phyloP scores from a whole-genome alignment of 2,113 vertebrate species.

The Acrocephalus arundinaceus region DNA sequence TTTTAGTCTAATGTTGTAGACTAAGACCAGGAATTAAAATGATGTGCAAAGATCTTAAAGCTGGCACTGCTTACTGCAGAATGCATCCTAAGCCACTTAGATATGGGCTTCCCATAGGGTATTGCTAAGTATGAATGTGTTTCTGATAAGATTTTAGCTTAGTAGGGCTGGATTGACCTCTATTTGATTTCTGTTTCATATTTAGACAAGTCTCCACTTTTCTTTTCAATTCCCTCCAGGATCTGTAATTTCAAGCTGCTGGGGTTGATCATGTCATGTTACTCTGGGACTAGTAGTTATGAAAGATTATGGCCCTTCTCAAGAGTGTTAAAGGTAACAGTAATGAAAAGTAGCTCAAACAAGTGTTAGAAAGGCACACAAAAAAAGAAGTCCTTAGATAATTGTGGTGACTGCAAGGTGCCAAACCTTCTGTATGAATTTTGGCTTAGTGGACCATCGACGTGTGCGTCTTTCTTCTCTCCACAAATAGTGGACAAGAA shows the following conservation, averaged over 20 bases:
- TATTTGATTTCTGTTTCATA: not conserved
- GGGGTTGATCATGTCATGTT: not conserved
- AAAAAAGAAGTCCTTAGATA: not conserved
- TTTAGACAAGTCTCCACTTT: not conserved
- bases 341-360: not conserved
- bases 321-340: not conserved
- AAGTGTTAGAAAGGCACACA: not conserved
- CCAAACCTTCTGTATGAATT: not conserved
- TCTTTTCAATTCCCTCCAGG: not conserved
- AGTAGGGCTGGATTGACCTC: not conserved
- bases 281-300: not conserved
- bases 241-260: not conserved
- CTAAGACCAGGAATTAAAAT: not conserved
- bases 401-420: not conserved
- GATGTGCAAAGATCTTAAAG: not conserved
- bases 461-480: not conserved
- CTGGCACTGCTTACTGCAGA: not conserved
- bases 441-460: accelerated
- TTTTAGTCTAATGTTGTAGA: not conserved
- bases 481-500: not conserved
- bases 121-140: not conserved
- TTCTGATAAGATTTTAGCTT: not conserved
- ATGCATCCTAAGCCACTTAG: not conserved
- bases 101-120: not conserved
- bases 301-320: not conserved